Percentiles rank a stretch among this genome's conserved stretches.
Conservation (phyloP, 2,797 vertebrate genomes). For the Paguma larvata region DNA sequence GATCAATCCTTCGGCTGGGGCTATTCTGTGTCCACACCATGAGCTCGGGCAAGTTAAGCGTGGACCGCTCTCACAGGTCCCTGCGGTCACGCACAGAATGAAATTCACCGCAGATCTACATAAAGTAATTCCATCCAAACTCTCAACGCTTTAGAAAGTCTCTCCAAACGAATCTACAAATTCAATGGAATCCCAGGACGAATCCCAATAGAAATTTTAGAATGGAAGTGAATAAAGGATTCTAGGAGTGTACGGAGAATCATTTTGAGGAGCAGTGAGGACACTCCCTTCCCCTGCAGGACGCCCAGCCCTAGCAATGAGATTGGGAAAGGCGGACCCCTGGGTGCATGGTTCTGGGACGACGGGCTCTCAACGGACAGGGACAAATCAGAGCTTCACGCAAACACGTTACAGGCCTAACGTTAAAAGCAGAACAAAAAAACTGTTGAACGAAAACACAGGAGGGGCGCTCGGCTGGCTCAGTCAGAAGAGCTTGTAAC, state of each 20-base stretch:
- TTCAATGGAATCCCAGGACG: slow-evolving; percentile 27
- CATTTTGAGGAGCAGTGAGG: background rate
- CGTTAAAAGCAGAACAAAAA: background rate
- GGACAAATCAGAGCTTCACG: background rate
- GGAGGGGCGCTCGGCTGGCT: background rate
- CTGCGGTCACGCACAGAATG: background rate
- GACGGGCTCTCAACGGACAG: background rate
- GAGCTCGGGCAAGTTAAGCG: background rate
- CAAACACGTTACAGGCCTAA: background rate
- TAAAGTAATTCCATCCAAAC: slow-evolving; percentile 31
- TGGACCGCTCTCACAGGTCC: background rate
- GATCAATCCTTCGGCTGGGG: slow-evolving; percentile 71
- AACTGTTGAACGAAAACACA: background rate
- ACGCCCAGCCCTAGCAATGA: no score
- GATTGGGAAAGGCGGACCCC: background rate
- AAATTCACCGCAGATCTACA: slow-evolving; percentile 36
- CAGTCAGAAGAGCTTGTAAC: no score
- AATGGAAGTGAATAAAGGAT: background rate
- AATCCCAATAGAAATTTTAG: background rate
- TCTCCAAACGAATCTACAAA: slow-evolving; percentile 45
- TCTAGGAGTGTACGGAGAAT: background rate
- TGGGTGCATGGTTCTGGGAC: background rate
- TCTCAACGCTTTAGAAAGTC: background rate
- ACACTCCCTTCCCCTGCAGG: background rate
- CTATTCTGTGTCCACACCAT: slow-evolving; percentile 17